Evolutionary conservation across 92 coral and sea anemone species (phyloP).

Genomic region (Phenganax subtilis): DNA sequence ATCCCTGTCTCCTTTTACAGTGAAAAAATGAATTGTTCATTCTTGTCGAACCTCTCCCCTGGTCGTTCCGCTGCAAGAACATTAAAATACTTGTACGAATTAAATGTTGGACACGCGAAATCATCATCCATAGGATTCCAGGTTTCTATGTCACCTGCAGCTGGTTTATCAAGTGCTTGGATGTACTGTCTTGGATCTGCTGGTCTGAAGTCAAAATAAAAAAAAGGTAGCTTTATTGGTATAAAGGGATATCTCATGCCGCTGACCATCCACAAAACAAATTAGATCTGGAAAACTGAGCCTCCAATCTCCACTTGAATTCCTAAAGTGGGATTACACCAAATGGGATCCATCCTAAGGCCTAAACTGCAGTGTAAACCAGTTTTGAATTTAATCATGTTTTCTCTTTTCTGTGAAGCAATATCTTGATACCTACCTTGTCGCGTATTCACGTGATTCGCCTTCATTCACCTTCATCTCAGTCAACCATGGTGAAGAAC

Average conservation of each 20-base stretch:
- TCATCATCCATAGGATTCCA: slow-evolving; percentile 96
- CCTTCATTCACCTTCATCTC: not conserved
- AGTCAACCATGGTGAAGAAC: not conserved
- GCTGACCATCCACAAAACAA: too few species aligned
- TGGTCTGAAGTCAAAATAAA: not conserved
- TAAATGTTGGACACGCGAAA: slow-evolving; percentile 67
- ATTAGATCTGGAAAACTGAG: too few species aligned
- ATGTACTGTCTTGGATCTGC: not conserved
- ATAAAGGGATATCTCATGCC: too few species aligned
- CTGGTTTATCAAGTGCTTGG: not conserved
- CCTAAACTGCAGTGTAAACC: too few species aligned
- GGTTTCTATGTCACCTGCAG: slow-evolving; percentile 21
- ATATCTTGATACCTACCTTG: too few species aligned
- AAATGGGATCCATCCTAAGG: too few species aligned
- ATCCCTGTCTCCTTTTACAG: not conserved
- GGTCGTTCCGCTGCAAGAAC: slow-evolving; percentile 34
- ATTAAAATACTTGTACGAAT: slow-evolving; percentile 55
- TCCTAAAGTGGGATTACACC: too few species aligned
- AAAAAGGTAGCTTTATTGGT: too few species aligned
- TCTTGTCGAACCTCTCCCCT: not conserved
- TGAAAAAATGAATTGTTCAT: not conserved
- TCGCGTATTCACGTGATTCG: not conserved
- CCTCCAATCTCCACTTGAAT: too few species aligned
- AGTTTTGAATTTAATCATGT: too few species aligned
- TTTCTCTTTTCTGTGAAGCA: too few species aligned